A percentile compares a stretch with the other conserved stretches of the same genome.
phyloP scores from a whole-genome alignment of 64 coral and sea anemone species.

The Pachyseris speciosa region DNA sequence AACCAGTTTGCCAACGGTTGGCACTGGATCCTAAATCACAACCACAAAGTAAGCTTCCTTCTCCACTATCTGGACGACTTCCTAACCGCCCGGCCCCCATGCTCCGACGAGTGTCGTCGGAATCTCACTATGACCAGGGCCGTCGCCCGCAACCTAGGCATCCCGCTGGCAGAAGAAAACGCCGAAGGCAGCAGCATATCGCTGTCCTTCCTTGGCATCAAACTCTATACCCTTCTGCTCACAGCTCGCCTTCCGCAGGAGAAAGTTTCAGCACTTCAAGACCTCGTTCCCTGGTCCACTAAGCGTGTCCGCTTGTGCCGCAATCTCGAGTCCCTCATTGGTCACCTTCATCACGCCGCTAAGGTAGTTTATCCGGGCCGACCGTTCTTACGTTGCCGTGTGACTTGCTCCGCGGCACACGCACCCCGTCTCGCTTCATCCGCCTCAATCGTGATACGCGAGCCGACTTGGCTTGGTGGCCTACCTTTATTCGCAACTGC shows the following conservation, averaged over 20 bases:
- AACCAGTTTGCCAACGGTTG: neutral
- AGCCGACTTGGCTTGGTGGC: conserved; percentile 24
- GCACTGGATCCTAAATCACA: conserved; percentile 33
- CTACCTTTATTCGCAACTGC: neutral
- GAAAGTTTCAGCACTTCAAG: neutral
- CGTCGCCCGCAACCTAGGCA: neutral
- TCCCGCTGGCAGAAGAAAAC: neutral
- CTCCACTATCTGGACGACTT: conserved; percentile 63
- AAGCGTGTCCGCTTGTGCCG: neutral
- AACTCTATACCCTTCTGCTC: neutral
- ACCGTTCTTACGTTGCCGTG: neutral
- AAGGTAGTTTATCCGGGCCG: neutral
- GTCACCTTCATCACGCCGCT: neutral
- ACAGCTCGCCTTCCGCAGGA: conserved; percentile 4
- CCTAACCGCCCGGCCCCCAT: neutral
- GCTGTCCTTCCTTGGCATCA: neutral
- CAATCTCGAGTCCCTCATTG: conserved; percentile 27
- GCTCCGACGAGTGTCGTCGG: neutral
- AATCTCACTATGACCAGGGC: neutral
- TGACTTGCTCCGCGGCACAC: neutral
- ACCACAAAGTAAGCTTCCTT: neutral
- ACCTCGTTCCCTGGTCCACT: neutral
- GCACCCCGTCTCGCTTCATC: neutral
- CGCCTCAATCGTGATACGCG: neutral
- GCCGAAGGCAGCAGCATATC: neutral